Evolutionary conservation across 2,888 invertebrate genomes (phyloP), one percentile per base, ranked within the genome.

Genomic region (Volucella inflata): DNA sequence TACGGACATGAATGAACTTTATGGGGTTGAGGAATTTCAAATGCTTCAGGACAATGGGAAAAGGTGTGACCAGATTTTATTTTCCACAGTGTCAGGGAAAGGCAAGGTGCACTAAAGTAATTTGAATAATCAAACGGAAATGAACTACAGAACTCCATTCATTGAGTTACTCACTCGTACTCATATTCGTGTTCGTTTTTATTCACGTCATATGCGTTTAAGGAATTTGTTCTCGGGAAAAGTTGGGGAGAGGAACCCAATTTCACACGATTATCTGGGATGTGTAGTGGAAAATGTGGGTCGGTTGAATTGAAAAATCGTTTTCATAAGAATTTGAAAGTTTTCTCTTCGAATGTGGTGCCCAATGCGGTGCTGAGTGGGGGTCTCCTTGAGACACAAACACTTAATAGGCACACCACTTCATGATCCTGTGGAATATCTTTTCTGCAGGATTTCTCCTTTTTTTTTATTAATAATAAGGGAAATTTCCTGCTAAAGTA

Each of bases 51-150:
- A 60, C n/a, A 44, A 51, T 62, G 14, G 11, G 12, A n/a, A 38
- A 62, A 77, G 77, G 77, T 70, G 77, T 68, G 68, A 70, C 68
- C 77, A 70, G 68, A 77, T 77, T 77, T 68, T 21, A 57, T 53
- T 30, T 44, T 68, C 16, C n/a, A 14, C 2, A 21, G 51, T 48
- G 21, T 16, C 10, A 12, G 36, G n/a, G 17, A 14, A 51, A 46
- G n/a, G 1, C 30, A 36, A 51, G 60, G 44, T 67, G 44, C 1
- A 59, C 65, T 44, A 59, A 68, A 77, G 60, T 53, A 12, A 77
- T 77, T 68, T 77, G 46, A 77, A 77, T 77, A 77, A 77, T 77
- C 68, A 60, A 62, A 70, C 53, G 62, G 60, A 77, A 48, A 48
- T 77, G 60, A 77, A 77, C 68, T 74, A 30, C 50, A 60, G 60